These are phyloP conservation scores for Drosophila recens DNA, from an alignment of 2,888 invertebrate species.

Conservation along the genomic window DNA sequence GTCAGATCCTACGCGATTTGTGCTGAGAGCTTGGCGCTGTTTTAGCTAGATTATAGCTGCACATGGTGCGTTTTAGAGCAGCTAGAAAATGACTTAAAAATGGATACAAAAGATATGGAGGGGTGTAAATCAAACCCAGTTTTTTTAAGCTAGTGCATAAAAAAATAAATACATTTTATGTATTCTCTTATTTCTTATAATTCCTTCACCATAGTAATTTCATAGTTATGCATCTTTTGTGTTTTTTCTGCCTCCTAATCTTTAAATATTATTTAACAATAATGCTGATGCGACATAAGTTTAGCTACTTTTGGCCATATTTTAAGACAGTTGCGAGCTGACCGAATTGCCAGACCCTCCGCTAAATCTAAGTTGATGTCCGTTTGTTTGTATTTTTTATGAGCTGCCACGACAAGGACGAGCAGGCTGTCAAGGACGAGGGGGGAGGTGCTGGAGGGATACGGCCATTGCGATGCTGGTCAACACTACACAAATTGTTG, in stretches of 20 bases:
- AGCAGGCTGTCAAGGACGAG: background rate
- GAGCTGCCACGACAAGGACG: conserved; percentile 60
- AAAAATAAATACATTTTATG: too few species aligned
- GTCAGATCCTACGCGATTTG: conserved; percentile 22
- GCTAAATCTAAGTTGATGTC: conserved; percentile 55
- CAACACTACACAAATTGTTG: conserved; percentile 77
- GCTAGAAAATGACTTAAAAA: background rate
- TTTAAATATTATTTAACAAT: conserved; percentile 3
- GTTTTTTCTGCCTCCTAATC: background rate
- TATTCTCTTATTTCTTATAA: too few species aligned
- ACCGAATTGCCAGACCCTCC: background rate
- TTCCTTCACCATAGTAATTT: too few species aligned
- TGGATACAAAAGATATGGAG: too few species aligned
- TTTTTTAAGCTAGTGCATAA: too few species aligned
- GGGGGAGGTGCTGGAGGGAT: background rate
- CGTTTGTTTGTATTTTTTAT: conserved; percentile 74
- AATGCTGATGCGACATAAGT: background rate
- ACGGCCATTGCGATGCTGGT: conserved; percentile 49
- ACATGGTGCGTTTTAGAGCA: background rate
- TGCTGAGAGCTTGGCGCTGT: conserved; percentile 48
- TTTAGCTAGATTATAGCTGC: conserved; percentile 15
- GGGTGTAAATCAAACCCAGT: too few species aligned
- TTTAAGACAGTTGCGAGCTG: background rate
- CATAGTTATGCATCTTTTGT: background rate
- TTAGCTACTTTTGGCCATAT: conserved; percentile 25